phyloP scores from a whole-genome alignment of 1,140 invertebrate genomes.

The Plodia interpunctella region DNA sequence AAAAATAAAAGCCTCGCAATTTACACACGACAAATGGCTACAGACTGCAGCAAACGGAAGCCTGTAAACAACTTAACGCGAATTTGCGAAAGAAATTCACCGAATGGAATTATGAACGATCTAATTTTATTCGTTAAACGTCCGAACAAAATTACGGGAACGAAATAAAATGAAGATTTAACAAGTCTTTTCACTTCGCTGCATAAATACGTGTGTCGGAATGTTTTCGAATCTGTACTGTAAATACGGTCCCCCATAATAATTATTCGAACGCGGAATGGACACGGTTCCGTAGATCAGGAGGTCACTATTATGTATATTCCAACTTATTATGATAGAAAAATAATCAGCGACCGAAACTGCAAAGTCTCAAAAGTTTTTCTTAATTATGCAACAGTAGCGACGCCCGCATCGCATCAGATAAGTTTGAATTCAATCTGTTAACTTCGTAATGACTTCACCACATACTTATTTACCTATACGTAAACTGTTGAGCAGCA shows the following conservation, averaged over 20 bases:
- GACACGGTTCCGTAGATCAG: slow-evolving; percentile 20
- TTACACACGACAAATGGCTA: neutral
- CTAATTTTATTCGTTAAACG: slow-evolving; percentile 45
- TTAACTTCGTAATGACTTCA: too few species aligned
- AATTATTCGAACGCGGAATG: slow-evolving; percentile 55
- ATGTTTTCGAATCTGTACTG: slow-evolving; percentile 50
- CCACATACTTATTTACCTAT: too few species aligned
- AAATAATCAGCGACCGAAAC: too few species aligned
- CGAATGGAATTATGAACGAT: slow-evolving; percentile 35
- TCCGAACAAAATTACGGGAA: slow-evolving; percentile 35
- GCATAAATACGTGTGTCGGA: slow-evolving; percentile 34
- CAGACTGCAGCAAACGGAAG: slow-evolving; percentile 23
- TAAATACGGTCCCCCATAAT: slow-evolving; percentile 57
- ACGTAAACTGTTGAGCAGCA: too few species aligned
- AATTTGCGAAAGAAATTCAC: slow-evolving; percentile 41
- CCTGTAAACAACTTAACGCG: slow-evolving; percentile 34
- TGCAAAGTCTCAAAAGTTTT: too few species aligned
- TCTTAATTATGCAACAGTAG: too few species aligned
- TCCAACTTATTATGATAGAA: too few species aligned
- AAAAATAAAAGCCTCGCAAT: neutral
- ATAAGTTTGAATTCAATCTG: too few species aligned
- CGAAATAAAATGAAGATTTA: slow-evolving; percentile 44
- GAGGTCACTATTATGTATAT: too few species aligned
- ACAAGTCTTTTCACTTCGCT: slow-evolving; percentile 38
- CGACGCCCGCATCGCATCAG: too few species aligned